Evolutionary conservation across 2,888 invertebrate species (phyloP).

Genomic region (Tiliacea citrago): DNA sequence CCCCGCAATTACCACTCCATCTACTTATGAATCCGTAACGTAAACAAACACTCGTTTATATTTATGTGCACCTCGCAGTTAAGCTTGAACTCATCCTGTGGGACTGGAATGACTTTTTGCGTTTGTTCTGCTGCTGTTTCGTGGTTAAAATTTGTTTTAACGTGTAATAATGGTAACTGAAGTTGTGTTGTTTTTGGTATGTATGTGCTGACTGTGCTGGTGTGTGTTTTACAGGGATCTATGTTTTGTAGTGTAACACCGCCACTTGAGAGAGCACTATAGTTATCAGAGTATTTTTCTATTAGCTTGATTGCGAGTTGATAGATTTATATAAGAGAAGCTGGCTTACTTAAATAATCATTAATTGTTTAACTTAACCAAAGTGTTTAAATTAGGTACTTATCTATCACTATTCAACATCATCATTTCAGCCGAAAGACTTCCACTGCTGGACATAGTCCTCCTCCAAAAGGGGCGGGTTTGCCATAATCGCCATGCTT

Average conservation of each 20-base stretch:
- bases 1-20: conserved; percentile 42
- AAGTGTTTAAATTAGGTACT: not conserved
- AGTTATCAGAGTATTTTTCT: not conserved
- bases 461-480: no score
- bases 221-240: conserved; percentile 10
- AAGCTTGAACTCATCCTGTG: conserved; percentile 52
- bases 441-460: no score
- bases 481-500: no score
- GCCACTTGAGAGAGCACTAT: not conserved
- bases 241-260: not conserved
- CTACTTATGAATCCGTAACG: conserved; percentile 27
- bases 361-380: not conserved
- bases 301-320: no score
- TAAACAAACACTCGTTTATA: conserved; percentile 50
- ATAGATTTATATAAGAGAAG: not conserved
- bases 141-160: conserved; percentile 48
- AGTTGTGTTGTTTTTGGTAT: conserved; percentile 26
- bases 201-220: not conserved
- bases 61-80: conserved; percentile 52
- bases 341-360: not conserved
- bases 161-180: conserved; percentile 55
- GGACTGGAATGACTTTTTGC: conserved; percentile 53
- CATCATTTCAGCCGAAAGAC: no score
- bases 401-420: not conserved
- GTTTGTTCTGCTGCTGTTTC: conserved; percentile 49